Evolutionary conservation across 2,113 vertebrate species (phyloP).

Genomic region (Cyprinodon brontotheroides): DNA sequence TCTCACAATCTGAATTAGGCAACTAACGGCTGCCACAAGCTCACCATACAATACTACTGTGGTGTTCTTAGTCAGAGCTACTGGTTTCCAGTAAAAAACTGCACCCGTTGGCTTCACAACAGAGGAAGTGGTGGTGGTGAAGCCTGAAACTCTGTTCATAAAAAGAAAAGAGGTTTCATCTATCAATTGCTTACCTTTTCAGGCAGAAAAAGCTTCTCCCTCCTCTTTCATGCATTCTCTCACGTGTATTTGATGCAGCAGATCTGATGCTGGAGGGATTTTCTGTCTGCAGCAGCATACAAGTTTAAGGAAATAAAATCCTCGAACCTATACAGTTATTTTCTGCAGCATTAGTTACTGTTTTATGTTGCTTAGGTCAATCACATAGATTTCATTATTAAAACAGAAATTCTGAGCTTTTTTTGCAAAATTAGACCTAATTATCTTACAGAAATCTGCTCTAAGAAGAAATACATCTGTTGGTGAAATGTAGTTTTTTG

Average conservation of each 20-base stretch:
- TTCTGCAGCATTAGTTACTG: not conserved
- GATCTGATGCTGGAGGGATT: slow-evolving; percentile 1
- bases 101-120: slow-evolving; percentile 57
- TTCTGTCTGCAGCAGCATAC: slow-evolving; percentile 7
- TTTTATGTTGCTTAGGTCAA: not conserved
- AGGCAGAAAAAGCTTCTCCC: slow-evolving; percentile 2
- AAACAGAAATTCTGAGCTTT: not conserved
- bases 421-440: not conserved
- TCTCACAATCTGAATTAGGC: slow-evolving; percentile 23
- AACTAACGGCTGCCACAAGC: slow-evolving; percentile 35
- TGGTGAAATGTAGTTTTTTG: not conserved
- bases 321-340: not conserved
- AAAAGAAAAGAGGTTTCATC: slow-evolving; percentile 40
- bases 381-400: not conserved
- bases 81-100: slow-evolving; percentile 76
- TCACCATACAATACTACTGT: slow-evolving; percentile 33
- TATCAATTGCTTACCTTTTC: slow-evolving; percentile 36
- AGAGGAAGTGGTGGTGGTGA: slow-evolving; percentile 76
- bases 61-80: slow-evolving; percentile 69
- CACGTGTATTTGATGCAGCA: slow-evolving; percentile 12
- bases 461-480: not conserved
- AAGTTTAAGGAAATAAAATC: slow-evolving; percentile 2
- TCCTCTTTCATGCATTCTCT: slow-evolving; percentile 29
- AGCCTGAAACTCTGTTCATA: slow-evolving; percentile 60
- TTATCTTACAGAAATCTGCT: not conserved